Evolutionary conservation across 2,888 invertebrate genomes (phyloP), one percentile per base, ranked within the genome.

Genomic region (Amaurobius ferox): DNA sequence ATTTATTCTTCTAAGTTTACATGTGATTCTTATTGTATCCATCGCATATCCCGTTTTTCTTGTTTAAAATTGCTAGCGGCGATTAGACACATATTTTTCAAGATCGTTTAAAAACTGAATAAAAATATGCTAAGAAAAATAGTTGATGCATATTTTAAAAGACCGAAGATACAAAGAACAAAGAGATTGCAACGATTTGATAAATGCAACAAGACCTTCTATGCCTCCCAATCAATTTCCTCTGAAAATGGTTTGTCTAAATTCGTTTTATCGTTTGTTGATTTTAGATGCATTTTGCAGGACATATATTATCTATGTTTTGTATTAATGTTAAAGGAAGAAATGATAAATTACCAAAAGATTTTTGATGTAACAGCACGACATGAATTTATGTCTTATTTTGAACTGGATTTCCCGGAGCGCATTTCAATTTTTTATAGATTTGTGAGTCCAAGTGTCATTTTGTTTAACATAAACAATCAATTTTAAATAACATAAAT

Each of bases 131-230:
- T 68, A n/a, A 61, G 16, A 28, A 6, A 35, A 80, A 66, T 23
- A 11, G 28, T 48, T 30, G 40, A 68, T 48, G 35, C 29, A 74
- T 30, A 9, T 48, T 7, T 67, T 32, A 39, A 72, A 79, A 72
- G 61, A 19, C 39, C 1, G 26, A 19, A 11, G 74, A 74, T 80
- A 30, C 11, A 32, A 35, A 16, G 68, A 68, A 74, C 67, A 80
- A 80, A 67, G 26, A 61, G 62, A 39, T 29, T 72, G 62, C 30
- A 16, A 39, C 61, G 70, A 23, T 64, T 28, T 48, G 64, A 79
- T 73, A 32, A 1, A 26, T 61, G 55, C 32, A 40, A 78, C 55
- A 78, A 68, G 55, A 61, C 32, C n/a, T 9, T 19, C 29, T 23
- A n/a, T 5, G 13, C 7, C 19, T 11, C 32, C 39, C 7, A 48